Evolutionary conservation across 2,888 invertebrate genomes (phyloP).

Genomic region (Trachelus iudaicus): DNA sequence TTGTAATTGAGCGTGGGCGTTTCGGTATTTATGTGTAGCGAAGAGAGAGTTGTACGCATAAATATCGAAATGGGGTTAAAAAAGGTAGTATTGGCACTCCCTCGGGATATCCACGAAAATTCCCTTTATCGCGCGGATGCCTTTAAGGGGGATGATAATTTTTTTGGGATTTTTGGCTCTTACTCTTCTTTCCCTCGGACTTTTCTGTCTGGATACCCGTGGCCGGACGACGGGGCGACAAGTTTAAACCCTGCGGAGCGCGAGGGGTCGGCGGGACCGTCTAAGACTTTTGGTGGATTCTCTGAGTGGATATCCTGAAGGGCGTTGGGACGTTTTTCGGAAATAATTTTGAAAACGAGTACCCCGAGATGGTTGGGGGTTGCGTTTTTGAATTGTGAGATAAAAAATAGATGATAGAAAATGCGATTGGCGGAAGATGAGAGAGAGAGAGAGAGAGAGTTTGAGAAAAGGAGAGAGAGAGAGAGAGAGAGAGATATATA

Average conservation of each 20-base stretch:
- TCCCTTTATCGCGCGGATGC: no score
- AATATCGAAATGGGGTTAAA: constrained; percentile 24
- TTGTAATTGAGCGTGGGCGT: constrained; percentile 10
- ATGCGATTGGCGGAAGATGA: background rate
- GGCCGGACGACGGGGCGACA: constrained; percentile 14
- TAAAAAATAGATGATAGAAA: no score
- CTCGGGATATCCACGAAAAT: no score
- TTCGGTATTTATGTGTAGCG: no score
- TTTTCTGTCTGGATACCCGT: constrained; percentile 15
- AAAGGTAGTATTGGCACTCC: constrained; percentile 1
- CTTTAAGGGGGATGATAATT: constrained; percentile 1
- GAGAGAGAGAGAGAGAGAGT: constrained; percentile 9
- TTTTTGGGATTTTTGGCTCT: constrained; percentile 12
- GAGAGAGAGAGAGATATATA: constrained; percentile 10
- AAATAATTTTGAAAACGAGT: no score
- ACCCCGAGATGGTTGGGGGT: no score
- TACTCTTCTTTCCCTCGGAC: constrained; percentile 6
- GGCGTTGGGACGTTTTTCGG: no score
- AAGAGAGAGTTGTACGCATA: constrained; percentile 9
- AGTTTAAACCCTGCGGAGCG: constrained; percentile 16
- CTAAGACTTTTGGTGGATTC: no score
- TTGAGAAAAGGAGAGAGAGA: constrained; percentile 10
- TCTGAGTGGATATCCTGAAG: background rate
- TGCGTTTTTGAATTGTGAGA: no score
- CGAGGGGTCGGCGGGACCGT: no score